These are phyloP conservation scores for Corythucha ciliata DNA, from an alignment of 2,888 invertebrate species.

Conservation along the genomic window DNA sequence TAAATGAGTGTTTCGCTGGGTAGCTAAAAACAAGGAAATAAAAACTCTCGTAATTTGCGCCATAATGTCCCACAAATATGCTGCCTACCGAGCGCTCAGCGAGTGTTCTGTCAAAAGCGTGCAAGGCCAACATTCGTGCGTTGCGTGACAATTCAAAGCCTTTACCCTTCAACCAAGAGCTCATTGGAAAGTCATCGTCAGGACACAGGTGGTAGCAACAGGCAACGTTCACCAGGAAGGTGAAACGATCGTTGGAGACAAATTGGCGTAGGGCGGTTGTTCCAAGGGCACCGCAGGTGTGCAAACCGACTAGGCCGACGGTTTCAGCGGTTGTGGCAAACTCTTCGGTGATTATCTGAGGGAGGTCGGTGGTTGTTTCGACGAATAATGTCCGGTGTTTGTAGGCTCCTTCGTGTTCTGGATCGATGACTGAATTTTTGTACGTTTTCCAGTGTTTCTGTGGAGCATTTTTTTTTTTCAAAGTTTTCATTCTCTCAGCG, in stretches of 20 bases:
- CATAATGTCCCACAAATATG: no score
- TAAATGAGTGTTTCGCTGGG: conserved; percentile 61
- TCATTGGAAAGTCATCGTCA: conserved; percentile 54
- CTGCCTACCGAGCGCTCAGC: conserved; percentile 12
- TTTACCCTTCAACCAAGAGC: conserved; percentile 48
- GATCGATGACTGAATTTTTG: no score
- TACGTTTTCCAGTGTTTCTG: conserved; percentile 36
- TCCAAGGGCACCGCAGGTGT: conserved; percentile 81
- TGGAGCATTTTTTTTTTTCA: conserved; percentile 23
- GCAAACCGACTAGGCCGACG: conserved; percentile 60
- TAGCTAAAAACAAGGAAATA: conserved; percentile 38
- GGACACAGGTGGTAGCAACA: conserved; percentile 79
- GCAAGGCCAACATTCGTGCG: conserved; percentile 76
- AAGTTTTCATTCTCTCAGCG: conserved; percentile 30
- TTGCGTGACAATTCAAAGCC: conserved; percentile 55
- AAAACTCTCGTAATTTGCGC: neutral
- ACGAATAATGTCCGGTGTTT: conserved; percentile 55
- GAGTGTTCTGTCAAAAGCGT: conserved; percentile 45
- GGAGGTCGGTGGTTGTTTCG: conserved; percentile 50
- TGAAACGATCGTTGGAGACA: conserved; percentile 45
- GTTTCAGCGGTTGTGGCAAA: conserved; percentile 43
- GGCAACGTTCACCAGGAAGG: conserved; percentile 66
- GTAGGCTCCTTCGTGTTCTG: no score
- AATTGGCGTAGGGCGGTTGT: conserved; percentile 64
- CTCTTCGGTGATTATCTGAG: conserved; percentile 44